Base-by-base conservation (phyloP, 1,140 invertebrate genomes). In the Zaprionus tsacasi region DNA sequence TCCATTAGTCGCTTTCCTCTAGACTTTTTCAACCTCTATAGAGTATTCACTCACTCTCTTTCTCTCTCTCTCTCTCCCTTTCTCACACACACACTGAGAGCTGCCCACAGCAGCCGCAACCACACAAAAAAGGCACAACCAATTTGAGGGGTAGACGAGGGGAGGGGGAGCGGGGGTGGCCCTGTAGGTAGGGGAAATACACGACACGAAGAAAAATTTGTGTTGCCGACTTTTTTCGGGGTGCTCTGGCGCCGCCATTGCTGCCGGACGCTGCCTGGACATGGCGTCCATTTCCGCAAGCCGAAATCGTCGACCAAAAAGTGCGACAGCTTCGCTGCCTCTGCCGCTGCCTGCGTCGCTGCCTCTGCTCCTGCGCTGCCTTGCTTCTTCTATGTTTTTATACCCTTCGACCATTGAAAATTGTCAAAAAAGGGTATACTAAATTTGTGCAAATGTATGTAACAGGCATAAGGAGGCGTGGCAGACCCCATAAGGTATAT, bases 231-330 rank as follows among this genome's bases (percentile, higher is more conserved):
- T 54, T 52, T 40, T 30, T 1, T 21, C 21, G 21, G 25, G 25
- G 38, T 30, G 13, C 10, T 21, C 21, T 21, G 21, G 21, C 21
- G 33, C 1, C 13, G 13, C 7, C 48, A 27, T 63, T 55, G 10
- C 17, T 30, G 27, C 27, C 27, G 21, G 21, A 21, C 21, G 21
- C 27, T 5, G 27, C 6, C 21, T 61, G n/a, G 25, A 33, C 43
- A 27, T 50, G 11, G n/a, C 15, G 33, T 25, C 15, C 35, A 59
- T 72, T 36, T 43, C 55, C 63, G 17, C 35, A 33, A 72, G 70
- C 63, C 66, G 35, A 72, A 72, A 66, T 72, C 70, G 56, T 48
- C 40, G 43, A 56, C 61, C 59, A 64, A 64, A 64, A 54, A 54
- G 61, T 50, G 54, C 54, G 30, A 50, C 17, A 50, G n/a, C 38